A percentile compares a stretch with the other conserved stretches of the same genome.
These are phyloP conservation scores for Balanococcus diminutus DNA, from an alignment of 2,888 invertebrate genomes.

Conservation along the genomic window DNA sequence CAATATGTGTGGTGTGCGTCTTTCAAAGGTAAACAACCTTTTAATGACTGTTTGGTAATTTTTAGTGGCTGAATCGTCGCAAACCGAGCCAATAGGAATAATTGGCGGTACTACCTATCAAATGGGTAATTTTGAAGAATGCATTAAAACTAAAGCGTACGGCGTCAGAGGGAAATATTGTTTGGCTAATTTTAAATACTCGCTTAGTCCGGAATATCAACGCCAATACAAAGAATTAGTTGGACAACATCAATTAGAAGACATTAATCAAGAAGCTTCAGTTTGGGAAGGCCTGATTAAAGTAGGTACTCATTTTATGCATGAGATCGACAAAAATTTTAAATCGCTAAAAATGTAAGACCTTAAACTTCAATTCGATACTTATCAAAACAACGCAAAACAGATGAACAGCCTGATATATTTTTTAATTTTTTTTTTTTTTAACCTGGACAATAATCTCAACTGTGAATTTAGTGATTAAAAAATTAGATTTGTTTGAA, in stretches of 20 bases:
- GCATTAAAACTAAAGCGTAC: conserved; percentile 60
- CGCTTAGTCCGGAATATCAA: neutral
- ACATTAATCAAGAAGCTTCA: conserved; percentile 48
- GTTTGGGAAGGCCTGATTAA: conserved; percentile 54
- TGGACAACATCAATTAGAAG: neutral
- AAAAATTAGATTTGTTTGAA: neutral
- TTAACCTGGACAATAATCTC: neutral
- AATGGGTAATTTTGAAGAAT: conserved; percentile 77
- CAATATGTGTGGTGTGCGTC: neutral
- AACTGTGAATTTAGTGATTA: neutral
- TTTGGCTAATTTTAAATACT: conserved; percentile 62
- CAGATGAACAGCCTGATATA: neutral
- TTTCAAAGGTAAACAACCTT: neutral
- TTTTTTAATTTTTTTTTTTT: neutral
- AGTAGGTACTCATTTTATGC: conserved; percentile 42
- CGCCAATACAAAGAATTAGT: neutral
- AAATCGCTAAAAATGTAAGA: neutral
- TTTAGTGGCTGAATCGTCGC: conserved; percentile 76
- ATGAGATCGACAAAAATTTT: neutral
- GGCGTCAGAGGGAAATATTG: conserved; percentile 63
- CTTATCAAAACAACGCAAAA: neutral
- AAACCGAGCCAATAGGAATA: conserved; percentile 73
- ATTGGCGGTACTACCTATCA: conserved; percentile 74
- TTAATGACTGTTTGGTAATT: conserved; percentile 55
- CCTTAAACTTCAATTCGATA: neutral